Conservation (phyloP, 2,113 vertebrate genomes). For the Lophochroa leadbeateri region DNA sequence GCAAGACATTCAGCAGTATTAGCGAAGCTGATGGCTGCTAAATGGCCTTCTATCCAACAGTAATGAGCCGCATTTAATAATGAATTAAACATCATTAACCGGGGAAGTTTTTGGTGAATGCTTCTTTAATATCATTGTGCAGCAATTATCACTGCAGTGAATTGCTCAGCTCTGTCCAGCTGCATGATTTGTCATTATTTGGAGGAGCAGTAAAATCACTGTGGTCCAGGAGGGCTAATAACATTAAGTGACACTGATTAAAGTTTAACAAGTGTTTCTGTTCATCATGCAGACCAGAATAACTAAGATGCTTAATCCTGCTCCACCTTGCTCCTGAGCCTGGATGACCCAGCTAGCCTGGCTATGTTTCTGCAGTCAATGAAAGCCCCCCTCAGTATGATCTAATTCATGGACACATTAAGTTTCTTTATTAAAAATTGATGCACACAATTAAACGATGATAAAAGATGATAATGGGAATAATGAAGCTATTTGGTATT, state of each 20-base stretch:
- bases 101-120: conserved; percentile 41
- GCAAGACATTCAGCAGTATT: not conserved
- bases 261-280: conserved; percentile 27
- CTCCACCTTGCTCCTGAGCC: not conserved
- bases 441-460: conserved; percentile 20
- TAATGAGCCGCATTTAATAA: conserved; percentile 69
- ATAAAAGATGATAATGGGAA: conserved; percentile 4
- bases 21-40: conserved; percentile 47
- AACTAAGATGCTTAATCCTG: not conserved
- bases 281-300: not conserved
- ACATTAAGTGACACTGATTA: not conserved
- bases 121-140: conserved; percentile 49
- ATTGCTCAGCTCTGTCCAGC: conserved; percentile 36
- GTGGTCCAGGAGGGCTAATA: not conserved
- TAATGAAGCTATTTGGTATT: conserved; percentile 25
- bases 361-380: not conserved
- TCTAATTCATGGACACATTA: not conserved
- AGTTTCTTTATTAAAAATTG: conserved; percentile 42
- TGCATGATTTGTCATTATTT: conserved; percentile 28
- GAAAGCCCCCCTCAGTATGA: not conserved
- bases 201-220: conserved; percentile 11
- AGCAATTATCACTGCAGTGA: conserved; percentile 43
- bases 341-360: not conserved
- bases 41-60: conserved; percentile 56
- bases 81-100: conserved; percentile 62